These are phyloP conservation scores for Ceuthmochares aereus DNA, from an alignment of 2,113 vertebrate species.

Conservation along the genomic window DNA sequence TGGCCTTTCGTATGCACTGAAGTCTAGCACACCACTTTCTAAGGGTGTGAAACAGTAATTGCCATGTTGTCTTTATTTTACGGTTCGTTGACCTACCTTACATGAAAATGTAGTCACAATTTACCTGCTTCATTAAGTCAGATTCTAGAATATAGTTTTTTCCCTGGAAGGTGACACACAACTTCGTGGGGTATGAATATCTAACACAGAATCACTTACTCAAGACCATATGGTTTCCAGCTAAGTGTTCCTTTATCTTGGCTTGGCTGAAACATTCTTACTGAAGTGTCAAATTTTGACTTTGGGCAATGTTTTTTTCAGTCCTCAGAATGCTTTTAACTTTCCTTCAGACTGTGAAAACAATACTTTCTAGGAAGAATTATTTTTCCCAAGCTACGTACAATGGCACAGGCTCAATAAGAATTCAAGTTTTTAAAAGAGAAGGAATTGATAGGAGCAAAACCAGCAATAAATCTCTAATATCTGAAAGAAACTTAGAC, in stretches of 20 bases:
- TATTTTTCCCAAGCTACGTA: slow-evolving; percentile 39
- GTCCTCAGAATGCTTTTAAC: slow-evolving; percentile 49
- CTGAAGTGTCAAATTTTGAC: slow-evolving; percentile 56
- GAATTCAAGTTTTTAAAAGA: slow-evolving; percentile 31
- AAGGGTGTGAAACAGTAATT: background rate
- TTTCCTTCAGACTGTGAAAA: slow-evolving; percentile 46
- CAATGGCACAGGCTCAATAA: slow-evolving; percentile 24
- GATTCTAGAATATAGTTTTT: background rate
- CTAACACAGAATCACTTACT: slow-evolving; percentile 3
- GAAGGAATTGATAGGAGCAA: slow-evolving; percentile 30
- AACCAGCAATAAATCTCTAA: slow-evolving; percentile 49
- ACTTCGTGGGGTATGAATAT: background rate
- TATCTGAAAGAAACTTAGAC: slow-evolving; percentile 48
- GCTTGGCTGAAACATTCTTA: slow-evolving; percentile 49
- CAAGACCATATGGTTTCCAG: slow-evolving; percentile 39
- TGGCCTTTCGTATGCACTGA: background rate
- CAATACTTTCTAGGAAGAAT: slow-evolving; percentile 46
- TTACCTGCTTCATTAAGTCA: background rate
- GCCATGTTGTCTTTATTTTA: background rate
- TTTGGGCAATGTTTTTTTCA: slow-evolving; percentile 51
- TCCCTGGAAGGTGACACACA: background rate
- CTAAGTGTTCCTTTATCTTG: slow-evolving; percentile 62
- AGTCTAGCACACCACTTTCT: background rate
- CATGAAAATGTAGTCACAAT: background rate
- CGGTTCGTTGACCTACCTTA: background rate